Base-by-base conservation (phyloP, 1,140 invertebrate genomes). In the Hypothenemus hampei region DNA sequence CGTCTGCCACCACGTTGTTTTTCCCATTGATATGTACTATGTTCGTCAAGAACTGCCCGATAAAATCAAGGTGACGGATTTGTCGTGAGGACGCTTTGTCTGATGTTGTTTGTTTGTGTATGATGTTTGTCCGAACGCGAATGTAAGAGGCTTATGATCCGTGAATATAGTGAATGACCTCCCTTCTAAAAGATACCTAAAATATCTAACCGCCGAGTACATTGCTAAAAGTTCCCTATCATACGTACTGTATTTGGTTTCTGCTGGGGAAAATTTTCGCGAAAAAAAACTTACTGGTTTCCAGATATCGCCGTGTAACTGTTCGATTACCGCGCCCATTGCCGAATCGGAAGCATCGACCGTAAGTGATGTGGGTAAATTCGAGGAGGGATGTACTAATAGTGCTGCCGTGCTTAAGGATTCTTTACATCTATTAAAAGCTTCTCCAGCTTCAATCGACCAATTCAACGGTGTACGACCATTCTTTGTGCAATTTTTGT, bases 211-310 rank as follows among this genome's bases (percentile, higher is more conserved):
- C 1, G 26, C 26, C 5, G 24, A 29, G 24, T 29, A 29, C 24
- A 29, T 11, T 6, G 24, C 24, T 29, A 29, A 29, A 5, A 2
- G 3, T 41, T n/a, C 64, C 69, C 44, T 29, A 35, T 35, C 19
- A 16, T 31, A 31, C 1, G 26, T 31, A 31, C 26, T 31, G 26
- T 31, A 31, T 1, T 31, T 31, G 8, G 2, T 31, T 3, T 31
- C 1, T 11, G 26, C 3, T 2, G 10, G 2, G 2, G 26, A 31
- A 3, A 31, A 31, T 31, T 31, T 31, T 3, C 3, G 1, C 1
- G 26, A 31, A 3, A 31, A 31, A 13, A 31, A 31, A 31, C 26
- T 31, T 1, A 31, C 8, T 2, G 26, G 26, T 31, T 31, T 31
- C 26, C 26, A 31, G 11, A 29, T 29, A 29, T 29, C 11, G 24